phyloP scores from a whole-genome alignment of 1,140 invertebrate genomes.

The Sminthurides bifidus region DNA sequence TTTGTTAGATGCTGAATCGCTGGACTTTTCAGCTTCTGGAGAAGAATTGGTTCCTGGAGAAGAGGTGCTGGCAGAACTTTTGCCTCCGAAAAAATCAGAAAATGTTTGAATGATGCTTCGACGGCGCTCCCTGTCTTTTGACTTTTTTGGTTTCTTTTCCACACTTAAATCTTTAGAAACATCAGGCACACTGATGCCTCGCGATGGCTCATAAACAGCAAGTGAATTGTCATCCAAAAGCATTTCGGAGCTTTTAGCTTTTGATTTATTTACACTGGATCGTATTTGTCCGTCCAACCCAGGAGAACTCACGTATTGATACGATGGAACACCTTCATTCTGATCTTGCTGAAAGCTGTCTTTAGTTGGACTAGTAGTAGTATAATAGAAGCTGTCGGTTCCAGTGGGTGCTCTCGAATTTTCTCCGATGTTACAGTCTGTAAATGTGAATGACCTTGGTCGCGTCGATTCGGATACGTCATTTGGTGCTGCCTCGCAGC shows the following conservation, averaged over 20 bases:
- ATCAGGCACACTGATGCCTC: constrained; percentile 20
- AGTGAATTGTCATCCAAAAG: constrained; percentile 14
- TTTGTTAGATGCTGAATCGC: constrained; percentile 31
- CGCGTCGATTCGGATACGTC: background rate
- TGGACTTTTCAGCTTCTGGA: constrained; percentile 4
- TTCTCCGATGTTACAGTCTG: constrained; percentile 16
- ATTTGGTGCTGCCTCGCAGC: background rate
- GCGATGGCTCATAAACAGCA: background rate
- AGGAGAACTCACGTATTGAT: too few relatives aligned
- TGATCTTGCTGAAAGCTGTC: too few relatives aligned
- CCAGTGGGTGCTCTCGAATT: too few relatives aligned
- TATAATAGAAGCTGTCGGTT: too few relatives aligned
- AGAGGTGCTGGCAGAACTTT: constrained; percentile 4
- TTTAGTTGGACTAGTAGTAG: too few relatives aligned
- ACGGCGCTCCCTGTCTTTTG: constrained; percentile 52
- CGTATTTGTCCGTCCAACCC: too few relatives aligned
- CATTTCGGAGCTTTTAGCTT: constrained; percentile 25
- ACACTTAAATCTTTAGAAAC: constrained; percentile 7
- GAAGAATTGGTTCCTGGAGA: constrained; percentile 2
- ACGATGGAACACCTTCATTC: too few relatives aligned
- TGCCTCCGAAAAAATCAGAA: constrained; percentile 58
- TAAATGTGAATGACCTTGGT: constrained; percentile 22
- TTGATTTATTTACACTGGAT: too few relatives aligned
- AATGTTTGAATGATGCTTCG: constrained; percentile 74
- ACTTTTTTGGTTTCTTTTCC: constrained; percentile 31